Evolutionary conservation across 2,888 invertebrate species (phyloP), one percentile per base, ranked within the genome.

Genomic region (Zonitis immaculata): DNA sequence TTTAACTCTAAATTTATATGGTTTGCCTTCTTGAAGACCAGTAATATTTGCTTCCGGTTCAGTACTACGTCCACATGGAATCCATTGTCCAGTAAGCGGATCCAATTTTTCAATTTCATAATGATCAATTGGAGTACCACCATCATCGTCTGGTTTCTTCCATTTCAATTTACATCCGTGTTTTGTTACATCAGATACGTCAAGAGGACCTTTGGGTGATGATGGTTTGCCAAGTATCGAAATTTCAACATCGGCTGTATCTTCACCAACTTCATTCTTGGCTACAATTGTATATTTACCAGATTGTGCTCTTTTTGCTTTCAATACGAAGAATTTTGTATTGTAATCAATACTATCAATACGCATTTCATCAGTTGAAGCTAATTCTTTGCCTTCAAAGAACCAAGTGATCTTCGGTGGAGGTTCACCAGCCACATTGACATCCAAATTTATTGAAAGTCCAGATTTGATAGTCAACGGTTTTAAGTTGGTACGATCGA

Each of bases 1-100:
- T 69, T 91, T 89, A 0, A 99, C 98, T 44, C 99, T 84, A 85
- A 99, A 99, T 79, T 97, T 95, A 78, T 99, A 99, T 0, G 94
- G 91, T 75, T 99, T 98, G 66, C 95, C 95, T 73, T 95, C 94
- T 65, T 91, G 89, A 43, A 96, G 79, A 0, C 94, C 94, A 6
- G 83, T 84, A 4, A 90, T 80, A 62, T 89, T 91, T 1, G 89
- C 89, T 77, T 91, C 91, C 22, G 91, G 89, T 67, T 90, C 91
- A 51, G 87, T 86, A 39, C 91, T 86, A 55, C 91, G 89, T 16
- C 90, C 94, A 69, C 92, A 94, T 7, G 94, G 91, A 48, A 94
- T 82, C 98, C 97, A 98, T 78, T 90, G 86, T 57, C 93, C 93
- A 43, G 93, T 91, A 48, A 89, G 83, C 12, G 93, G 92, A 77